Conservation (phyloP, 2,888 invertebrate genomes). For the Melanchra persicariae region DNA sequence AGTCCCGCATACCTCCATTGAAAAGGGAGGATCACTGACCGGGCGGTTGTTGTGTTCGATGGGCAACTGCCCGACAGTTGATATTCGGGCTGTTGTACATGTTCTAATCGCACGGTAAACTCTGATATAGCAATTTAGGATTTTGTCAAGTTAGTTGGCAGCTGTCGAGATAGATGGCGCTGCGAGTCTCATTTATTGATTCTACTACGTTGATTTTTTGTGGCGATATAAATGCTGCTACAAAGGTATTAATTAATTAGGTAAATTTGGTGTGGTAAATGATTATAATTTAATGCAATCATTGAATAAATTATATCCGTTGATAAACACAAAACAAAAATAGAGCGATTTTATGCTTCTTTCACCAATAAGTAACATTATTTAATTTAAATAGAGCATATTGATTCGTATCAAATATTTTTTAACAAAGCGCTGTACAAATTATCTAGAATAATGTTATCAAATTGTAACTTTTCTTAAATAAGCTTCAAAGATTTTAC, state of each 20-base stretch:
- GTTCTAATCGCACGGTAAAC: too few species aligned
- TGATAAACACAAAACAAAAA: background rate
- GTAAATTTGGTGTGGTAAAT: background rate
- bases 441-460: background rate
- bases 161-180: too few species aligned
- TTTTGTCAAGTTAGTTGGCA: too few species aligned
- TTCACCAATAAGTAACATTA: background rate
- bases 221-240: too few species aligned
- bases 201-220: too few species aligned
- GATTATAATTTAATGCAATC: slow-evolving; percentile 10
- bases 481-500: background rate
- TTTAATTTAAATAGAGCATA: slow-evolving; percentile 13
- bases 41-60: too few species aligned
- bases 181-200: too few species aligned
- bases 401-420: background rate
- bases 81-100: too few species aligned
- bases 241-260: background rate
- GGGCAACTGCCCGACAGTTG: too few species aligned
- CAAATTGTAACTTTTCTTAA: background rate
- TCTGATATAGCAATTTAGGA: too few species aligned
- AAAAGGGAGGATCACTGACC: too few species aligned
- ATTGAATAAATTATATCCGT: background rate
- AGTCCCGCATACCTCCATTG: too few species aligned
- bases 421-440: background rate
- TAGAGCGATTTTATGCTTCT: slow-evolving; percentile 8